phyloP scores from a whole-genome alignment of 2,888 invertebrate genomes.

The Stegophylla sp. region DNA sequence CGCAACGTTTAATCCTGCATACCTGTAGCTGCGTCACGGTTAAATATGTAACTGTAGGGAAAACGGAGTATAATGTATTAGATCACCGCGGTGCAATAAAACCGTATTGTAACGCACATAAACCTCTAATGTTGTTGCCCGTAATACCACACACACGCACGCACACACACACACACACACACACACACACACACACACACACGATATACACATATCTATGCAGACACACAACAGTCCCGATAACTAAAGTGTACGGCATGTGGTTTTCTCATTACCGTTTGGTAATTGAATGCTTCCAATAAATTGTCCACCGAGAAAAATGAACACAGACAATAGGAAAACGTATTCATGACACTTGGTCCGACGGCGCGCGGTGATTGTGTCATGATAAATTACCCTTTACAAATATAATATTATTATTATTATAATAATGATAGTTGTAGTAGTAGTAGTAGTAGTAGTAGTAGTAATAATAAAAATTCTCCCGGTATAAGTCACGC shows the following conservation, averaged over 20 bases:
- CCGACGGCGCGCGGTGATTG: constrained; percentile 37
- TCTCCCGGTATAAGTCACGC: background rate
- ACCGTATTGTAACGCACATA: no score
- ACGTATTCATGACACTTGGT: constrained; percentile 42
- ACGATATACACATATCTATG: no score
- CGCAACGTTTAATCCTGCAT: no score
- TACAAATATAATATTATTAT: background rate
- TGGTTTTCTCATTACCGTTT: background rate
- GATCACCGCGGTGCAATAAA: no score
- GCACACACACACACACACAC: no score
- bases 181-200: no score
- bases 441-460: background rate
- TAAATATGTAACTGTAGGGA: no score
- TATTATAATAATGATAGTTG: constrained; percentile 4
- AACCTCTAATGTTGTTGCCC: no score
- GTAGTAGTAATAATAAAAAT: background rate
- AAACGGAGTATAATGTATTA: no score
- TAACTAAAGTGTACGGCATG: background rate
- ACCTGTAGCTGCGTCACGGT: no score
- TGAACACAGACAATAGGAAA: constrained; percentile 8
- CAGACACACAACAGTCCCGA: no score
- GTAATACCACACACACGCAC: no score
- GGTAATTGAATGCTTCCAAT: constrained; percentile 47
- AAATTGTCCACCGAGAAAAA: constrained; percentile 28
- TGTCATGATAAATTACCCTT: constrained; percentile 50